Base-by-base conservation (phyloP, 1,140 invertebrate species). In the Drosophila setifemur region DNA sequence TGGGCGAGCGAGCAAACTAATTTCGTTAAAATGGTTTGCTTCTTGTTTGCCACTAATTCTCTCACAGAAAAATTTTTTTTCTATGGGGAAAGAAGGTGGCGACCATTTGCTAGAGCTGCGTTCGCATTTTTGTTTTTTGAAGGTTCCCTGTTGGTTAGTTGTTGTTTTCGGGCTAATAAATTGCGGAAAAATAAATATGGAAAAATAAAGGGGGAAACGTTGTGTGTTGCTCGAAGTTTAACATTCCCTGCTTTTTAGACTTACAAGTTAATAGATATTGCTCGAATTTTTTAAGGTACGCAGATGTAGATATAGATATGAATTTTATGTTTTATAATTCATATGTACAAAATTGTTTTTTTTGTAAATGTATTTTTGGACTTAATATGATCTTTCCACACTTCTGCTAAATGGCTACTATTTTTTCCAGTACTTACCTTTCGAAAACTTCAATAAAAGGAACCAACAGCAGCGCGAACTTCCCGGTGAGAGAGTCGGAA, bases 11-110 rank as follows among this genome's bases (percentile, higher is more conserved):
- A 31, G 58, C 60, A 68, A 58, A 78, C 77, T 82, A 82, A 82
- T 82, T 82, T 82, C 49, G 50, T 69, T 69, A 74, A 82, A 82
- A 64, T 82, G 57, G 39, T 70, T 55, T 43, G 28, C 23, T 48
- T 64, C 73, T 69, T 70, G 47, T 50, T 64, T 2, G 16, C 8
- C 70, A 71, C 45, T 57, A 76, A 73, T 76, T 69, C n/a, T n/a
- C n/a, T n/a, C n/a, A n/a, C n/a, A n/a, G n/a, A n/a, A n/a, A n/a
- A n/a, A n/a, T n/a, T n/a, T n/a, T n/a, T n/a, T 66, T 58, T 31
- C 35, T 50, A 44, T 61, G 21, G 49, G 50, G 23, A 55, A 23
- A 44, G 33, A 57, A 47, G 47, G 53, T 50, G 35, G 55, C 29
- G 29, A 48, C 44, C 74, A 79, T 78, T 79, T 78, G 75, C 55